These are phyloP conservation scores for Dione juno DNA, from an alignment of 2,888 invertebrate genomes.

Conservation along the genomic window DNA sequence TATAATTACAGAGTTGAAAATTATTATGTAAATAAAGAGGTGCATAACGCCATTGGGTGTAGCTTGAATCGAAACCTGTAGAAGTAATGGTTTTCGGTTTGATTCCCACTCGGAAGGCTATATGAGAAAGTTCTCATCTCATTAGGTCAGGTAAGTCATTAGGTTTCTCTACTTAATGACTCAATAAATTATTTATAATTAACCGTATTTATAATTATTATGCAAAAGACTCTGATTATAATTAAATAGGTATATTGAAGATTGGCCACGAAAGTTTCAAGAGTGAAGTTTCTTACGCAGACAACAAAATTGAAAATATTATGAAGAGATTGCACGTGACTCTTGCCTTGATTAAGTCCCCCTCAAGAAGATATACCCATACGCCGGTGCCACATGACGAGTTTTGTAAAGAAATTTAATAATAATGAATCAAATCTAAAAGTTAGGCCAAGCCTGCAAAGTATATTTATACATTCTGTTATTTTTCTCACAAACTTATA, in stretches of 20 bases:
- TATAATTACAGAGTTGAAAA: not conserved
- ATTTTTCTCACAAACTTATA: too few relatives aligned
- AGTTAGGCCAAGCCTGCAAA: not conserved
- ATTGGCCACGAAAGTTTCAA: conserved; percentile 30
- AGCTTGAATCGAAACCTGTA: not conserved
- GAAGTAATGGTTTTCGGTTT: not conserved
- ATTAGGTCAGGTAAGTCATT: not conserved
- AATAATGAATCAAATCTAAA: conserved; percentile 2
- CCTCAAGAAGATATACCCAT: not conserved
- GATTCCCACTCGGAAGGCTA: not conserved
- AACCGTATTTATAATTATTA: too few relatives aligned
- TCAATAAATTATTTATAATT: too few relatives aligned
- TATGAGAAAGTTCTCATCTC: not conserved
- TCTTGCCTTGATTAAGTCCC: conserved; percentile 32
- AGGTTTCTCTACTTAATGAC: not conserved
- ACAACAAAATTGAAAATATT: conserved; percentile 50
- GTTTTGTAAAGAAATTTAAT: conserved; percentile 18
- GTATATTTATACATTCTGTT: not conserved
- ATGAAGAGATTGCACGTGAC: conserved; percentile 45
- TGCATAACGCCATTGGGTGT: not conserved
- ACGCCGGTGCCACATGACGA: conserved; percentile 6
- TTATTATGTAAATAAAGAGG: conserved; percentile 10
- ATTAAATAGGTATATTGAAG: not conserved
- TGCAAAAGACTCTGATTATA: too few relatives aligned
- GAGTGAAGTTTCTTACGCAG: conserved; percentile 38